Conservation (phyloP, 2,797 vertebrate genomes). For the Natrix natrix region DNA sequence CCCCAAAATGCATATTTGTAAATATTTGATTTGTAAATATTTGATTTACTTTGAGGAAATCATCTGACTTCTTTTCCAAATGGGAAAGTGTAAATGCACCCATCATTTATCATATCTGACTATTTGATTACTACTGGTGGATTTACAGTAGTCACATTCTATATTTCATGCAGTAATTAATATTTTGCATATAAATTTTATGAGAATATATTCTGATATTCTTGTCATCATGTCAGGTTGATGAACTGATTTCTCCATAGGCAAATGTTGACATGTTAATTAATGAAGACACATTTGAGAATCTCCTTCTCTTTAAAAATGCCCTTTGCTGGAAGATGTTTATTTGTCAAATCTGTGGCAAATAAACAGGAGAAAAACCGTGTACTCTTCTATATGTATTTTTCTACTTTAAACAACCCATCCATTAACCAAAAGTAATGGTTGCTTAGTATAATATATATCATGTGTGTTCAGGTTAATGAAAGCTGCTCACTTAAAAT, state of each 20-base stretch:
- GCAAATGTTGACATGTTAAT: slow-evolving; percentile 19
- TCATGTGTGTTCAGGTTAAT: neutral
- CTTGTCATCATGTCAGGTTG: slow-evolving; percentile 18
- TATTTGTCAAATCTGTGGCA: neutral
- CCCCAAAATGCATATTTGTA: too few species aligned
- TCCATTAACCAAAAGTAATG: neutral
- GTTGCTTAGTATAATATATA: neutral
- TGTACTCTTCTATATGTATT: fast-evolving
- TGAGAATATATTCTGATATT: neutral
- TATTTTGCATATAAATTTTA: slow-evolving; percentile 44
- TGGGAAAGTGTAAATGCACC: neutral
- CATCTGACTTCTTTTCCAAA: neutral
- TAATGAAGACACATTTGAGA: neutral
- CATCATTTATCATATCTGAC: neutral
- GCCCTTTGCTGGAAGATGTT: neutral
- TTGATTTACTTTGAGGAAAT: neutral
- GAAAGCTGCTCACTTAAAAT: neutral
- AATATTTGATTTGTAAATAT: neutral
- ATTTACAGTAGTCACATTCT: slow-evolving; percentile 18
- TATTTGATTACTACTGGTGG: neutral
- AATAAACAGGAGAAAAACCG: neutral
- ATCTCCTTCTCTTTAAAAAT: neutral
- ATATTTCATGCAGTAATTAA: slow-evolving; percentile 28
- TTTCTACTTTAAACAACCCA: neutral
- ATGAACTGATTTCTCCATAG: slow-evolving; percentile 15